Base-by-base conservation (phyloP, 2,797 vertebrate species). In the Sus cebifrons region DNA sequence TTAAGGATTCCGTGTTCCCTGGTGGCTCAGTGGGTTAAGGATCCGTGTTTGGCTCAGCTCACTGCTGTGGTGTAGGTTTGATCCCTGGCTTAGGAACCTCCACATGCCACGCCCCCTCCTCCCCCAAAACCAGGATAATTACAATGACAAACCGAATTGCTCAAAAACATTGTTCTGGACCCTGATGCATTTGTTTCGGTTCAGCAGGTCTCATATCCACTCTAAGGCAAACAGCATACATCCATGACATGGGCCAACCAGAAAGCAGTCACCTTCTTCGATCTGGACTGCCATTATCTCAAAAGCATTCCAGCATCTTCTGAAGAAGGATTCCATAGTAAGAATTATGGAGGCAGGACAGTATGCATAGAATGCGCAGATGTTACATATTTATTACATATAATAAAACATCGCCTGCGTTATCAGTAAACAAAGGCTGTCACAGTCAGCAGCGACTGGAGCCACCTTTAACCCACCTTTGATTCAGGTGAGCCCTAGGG, bases 311-410 rank as follows among this genome's bases (percentile, higher is more conserved):
- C 14, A 77, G 64, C 56, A 27, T 16, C 67, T 77, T 71, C 67
- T 49, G 56, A 73, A 25, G 5, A 17, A 44, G 54, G 14, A 18
- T 17, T 36, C 54, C 8, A 2, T 5, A 10, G 10, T 9, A 32
- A 23, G 15, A 36, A 36, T 79, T 23, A 13, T 2, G 62, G 86
- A 40, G 65, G 79, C 25, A n/a, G 2, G 15, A 75, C 0, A 12
- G 23, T 18, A 40, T 0, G 20, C 6, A 5, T 13, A 4, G 23
- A 8, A 29, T 0, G 9, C 4, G 4, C 6, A 5, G 5, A 2
- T 4, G n/a, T 13, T 14, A 0, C 13, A 3, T 10, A 23, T 4
- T 12, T 23, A 15, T 21, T 13, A 64, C 3, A 18, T 0, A 14
- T 29, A 56, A 10, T 49, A 49, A 49, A 49, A 49, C 44, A 49